Base-by-base conservation (phyloP, 2,113 vertebrate genomes). In the Oreocharis arfaki region DNA sequence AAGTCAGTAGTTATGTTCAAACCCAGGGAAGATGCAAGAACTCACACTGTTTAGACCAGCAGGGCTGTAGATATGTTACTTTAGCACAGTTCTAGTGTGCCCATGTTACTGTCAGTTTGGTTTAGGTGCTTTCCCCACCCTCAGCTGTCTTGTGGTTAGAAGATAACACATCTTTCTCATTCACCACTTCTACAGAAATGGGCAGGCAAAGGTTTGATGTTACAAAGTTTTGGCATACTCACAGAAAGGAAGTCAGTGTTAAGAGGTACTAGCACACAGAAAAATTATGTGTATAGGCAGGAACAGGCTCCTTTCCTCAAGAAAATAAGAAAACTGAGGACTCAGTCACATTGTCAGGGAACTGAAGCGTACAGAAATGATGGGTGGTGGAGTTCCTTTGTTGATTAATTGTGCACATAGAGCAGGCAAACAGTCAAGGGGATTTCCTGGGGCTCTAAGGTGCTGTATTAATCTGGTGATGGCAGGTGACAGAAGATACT, bases 1-100 rank as follows among this genome's bases (percentile, higher is more conserved):
- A 75, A 98, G 98, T 44, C 97, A 96, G 6, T 97, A 93, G 98
- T 92, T 60, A 96, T 90, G 4, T 69, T 97, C 65, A 98, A 96
- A 91, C 96, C 97, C 42, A 98, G 97, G 46, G 17, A 65, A 21
- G 93, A 97, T 23, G 56, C 96, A 50, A 98, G 97, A 79, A 98
- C 96, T 52, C 96, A 95, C 73, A 95, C 98, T 64, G 97, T 98
- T 67, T 95, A 97, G 22, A 68, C 11, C 97, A 88, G 98, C 96
- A 46, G 97, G 96, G 74, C 21, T 98, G 98, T 96, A 93, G 95
- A 94, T 92, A 10, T 0, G 5, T 26, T 2, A 67, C 33, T 32
- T 56, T 1, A 22, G 18, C 46, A 32, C 27, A 37, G n/a, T 26
- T 39, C n/a, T 22, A 8, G 8, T 5, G 42, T 3, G 4, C 24